Conservation (phyloP, 2,113 vertebrate species). For the Nyctibius bracteatus region DNA sequence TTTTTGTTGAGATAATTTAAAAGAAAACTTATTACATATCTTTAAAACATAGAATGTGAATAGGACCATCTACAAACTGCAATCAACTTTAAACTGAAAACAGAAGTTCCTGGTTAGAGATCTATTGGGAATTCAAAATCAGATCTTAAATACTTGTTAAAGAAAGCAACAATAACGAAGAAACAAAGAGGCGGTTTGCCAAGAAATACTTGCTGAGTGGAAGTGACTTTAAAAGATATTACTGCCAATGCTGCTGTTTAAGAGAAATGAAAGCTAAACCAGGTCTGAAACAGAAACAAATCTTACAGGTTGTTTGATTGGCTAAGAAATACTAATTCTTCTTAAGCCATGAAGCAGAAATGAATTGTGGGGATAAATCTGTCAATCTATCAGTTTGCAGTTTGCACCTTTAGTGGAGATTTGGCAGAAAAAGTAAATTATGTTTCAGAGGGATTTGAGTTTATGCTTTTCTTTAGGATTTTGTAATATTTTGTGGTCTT, state of each 20-base stretch:
- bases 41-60: neutral
- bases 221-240: neutral
- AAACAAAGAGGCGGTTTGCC: neutral
- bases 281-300: neutral
- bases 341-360: constrained; percentile 9
- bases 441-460: neutral
- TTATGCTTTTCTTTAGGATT: neutral
- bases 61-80: neutral
- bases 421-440: neutral
- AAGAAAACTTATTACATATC: neutral
- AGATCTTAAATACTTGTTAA: neutral
- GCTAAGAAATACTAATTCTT: neutral
- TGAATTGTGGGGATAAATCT: neutral
- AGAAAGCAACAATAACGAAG: neutral
- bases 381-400: neutral
- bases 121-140: neutral
- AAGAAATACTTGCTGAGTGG: neutral
- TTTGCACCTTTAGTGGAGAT: neutral
- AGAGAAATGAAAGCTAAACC: neutral
- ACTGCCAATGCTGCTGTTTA: neutral
- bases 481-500: neutral
- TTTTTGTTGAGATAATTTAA: neutral
- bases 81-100: neutral
- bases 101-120: neutral
- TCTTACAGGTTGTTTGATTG: neutral